Base-by-base conservation (phyloP, 2,888 invertebrate genomes). In the Encarsia formosa region DNA sequence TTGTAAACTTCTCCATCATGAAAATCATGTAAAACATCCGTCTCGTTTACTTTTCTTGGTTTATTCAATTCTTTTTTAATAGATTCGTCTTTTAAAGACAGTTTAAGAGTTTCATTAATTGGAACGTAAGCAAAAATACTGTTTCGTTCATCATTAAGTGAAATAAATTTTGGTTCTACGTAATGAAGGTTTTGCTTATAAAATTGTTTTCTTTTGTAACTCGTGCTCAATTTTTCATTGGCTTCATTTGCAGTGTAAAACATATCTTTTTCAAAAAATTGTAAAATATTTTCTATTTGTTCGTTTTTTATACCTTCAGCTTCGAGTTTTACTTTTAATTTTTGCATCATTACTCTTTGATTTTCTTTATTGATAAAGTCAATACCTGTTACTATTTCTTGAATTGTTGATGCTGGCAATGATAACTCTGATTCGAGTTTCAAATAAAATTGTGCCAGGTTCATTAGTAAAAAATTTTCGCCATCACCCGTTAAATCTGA, bases 401-500 rank as follows among this genome's bases (percentile, higher is more conserved):
- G 26, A 26, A 26, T 11, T 8, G 26, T 26, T 8, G 26, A 26
- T 8, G 26, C 26, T 26, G 26, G 26, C 11, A 11, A 8, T 6
- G 11, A 26, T 8, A 6, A 26, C 11, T 26, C 26, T 11, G 26
- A 8, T 26, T 26, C 26, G 26, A 63, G 51, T 54, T 61, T 62
- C 11, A 61, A 49, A 45, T 52, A 60, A 40, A 59, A 54, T 39
- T 11, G 26, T 26, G 26, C 26, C 6, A 26, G 6, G 11, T 26
- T 26, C 11, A 8, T 26, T 26, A 26, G 11, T 8, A 26, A 26
- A 8, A 26, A 26, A 26, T 26, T 26, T 8, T 6, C 26, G 9
- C 26, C 29, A 13, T 38, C 23, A 32, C 2, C n/a, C n/a, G n/a
- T n/a, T n/a, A n/a, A n/a, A n/a, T n/a, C n/a, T n/a, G n/a, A n/a